phyloP scores from a whole-genome alignment of 2,113 vertebrate species.

The Pycnonotus jocosus region DNA sequence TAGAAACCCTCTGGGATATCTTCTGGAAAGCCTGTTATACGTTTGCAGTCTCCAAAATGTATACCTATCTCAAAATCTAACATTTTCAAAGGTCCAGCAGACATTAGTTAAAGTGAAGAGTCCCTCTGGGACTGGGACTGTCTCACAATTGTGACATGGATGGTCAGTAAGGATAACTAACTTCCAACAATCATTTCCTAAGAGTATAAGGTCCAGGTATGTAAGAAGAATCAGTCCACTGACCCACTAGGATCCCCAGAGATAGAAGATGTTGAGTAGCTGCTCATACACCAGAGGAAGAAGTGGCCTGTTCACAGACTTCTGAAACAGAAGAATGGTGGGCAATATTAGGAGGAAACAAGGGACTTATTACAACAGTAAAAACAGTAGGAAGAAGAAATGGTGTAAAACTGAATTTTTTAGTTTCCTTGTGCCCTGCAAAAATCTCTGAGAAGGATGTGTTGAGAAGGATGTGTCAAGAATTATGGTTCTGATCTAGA shows the following conservation, averaged over 20 bases:
- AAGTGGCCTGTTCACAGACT: background rate
- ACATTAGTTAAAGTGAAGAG: background rate
- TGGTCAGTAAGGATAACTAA: background rate
- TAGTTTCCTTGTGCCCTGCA: background rate
- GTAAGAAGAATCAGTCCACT: background rate
- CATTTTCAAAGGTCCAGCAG: background rate
- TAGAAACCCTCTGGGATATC: background rate
- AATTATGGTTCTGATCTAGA: background rate
- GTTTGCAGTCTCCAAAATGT: background rate
- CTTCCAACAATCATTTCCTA: background rate
- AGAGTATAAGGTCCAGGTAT: background rate
- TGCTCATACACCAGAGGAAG: background rate
- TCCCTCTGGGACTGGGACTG: background rate
- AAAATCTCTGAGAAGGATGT: background rate
- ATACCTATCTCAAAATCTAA: background rate
- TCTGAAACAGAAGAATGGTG: background rate
- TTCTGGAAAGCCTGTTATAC: background rate
- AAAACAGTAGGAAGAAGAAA: background rate
- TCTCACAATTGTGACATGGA: background rate
- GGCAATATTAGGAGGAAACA: background rate
- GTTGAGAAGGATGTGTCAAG: background rate
- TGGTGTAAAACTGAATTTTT: background rate
- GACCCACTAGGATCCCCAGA: background rate
- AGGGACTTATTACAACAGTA: background rate
- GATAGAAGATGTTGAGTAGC: background rate